Evolutionary conservation across 2,888 invertebrate genomes (phyloP), one percentile per base, ranked within the genome.

Genomic region (Zeuzera pyrina): DNA sequence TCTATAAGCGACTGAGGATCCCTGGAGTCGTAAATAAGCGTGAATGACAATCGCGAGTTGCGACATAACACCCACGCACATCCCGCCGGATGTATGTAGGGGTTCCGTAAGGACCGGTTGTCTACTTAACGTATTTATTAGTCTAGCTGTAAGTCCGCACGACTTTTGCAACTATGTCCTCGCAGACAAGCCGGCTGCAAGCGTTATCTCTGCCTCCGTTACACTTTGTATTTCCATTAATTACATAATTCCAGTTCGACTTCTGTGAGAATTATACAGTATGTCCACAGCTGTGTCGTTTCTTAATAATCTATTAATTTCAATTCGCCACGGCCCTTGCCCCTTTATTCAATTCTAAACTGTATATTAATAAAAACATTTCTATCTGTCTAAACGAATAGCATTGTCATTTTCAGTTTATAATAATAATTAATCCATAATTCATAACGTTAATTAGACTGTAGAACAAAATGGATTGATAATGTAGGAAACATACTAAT

Each of bases 81-180:
- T 41, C 48, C 51, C 72, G 69, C 83, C 83, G 81, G 83, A 83
- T 83, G 74, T 76, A 77, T 76, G 83, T 81, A 81, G 76, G 78
- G 72, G 74, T 66, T 67, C 67, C 63, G 64, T 53, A 59, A 62
- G 62, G 66, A 78, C 78, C 76, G 73, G 78, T 74, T 70, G 55
- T 61, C 60, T 63, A 55, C 51, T 55, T 58, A 46, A 47, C 43
- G 51, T 55, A 58, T 63, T 60, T 55, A 56, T 56, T 55, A 59
- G 48, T 44, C 49, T 49, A 49, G 49, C 48, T 38, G 36, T 47
- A 45, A 39, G 38, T 46, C 41, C 42, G 39, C 30, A 42, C 49
- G 56, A 65, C 71, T 78, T 78, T 79, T 71, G 77, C 77, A 78
- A 81, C 58, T 39, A 52, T 44, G 52, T 58, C 69, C 56, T 57